Base-by-base conservation (phyloP, 2,888 invertebrate species). In the Tiliacea citrago region DNA sequence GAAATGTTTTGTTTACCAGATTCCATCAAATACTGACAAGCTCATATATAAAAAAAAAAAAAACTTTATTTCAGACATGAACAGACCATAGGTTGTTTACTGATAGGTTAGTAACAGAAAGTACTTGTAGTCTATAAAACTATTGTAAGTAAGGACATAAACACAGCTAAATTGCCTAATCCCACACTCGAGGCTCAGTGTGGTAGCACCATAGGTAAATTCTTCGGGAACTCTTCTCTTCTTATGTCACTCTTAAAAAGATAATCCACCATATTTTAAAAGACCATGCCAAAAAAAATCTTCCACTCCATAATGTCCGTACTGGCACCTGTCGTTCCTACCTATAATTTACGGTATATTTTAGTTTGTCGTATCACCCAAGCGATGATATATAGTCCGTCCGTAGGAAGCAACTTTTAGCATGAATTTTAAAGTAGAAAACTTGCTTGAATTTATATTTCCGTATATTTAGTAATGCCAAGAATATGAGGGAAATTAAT, bases 391-490 rank as follows among this genome's bases (percentile, higher is more conserved):
- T 86, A 88, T 86, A 76, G 81, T 81, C 69, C 21, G 63, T 60
- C 62, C 62, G 68, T 66, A 73, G 62, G 70, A 79, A 70, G 71
- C 55, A 88, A 80, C 73, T 85, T 88, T 73, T 47, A 85, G 74
- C 78, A 79, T 81, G 76, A 83, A 86, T 86, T 88, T 83, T 75
- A 81, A 86, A 86, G 81, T 83, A 72, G 76, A 69, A 75, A 84
- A 88, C 71, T 83, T 88, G 68, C 60, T 68, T 75, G 86, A 75
- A 79, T 73, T 83, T 83, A 71, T 83, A 83, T 75, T 79, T 83
- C 72, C 67, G 60, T 75, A 62, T 71, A 84, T 73, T 77, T 70
- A 73, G 45, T 83, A 61, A 77, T 75, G 82, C 85, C 75, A 69
- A 67, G 85, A 81, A 55, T 81, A 53, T 29, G 53, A 55, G 35